Evolutionary conservation across 2,113 vertebrate species (phyloP).

Genomic region (Camelus dromedarius): DNA sequence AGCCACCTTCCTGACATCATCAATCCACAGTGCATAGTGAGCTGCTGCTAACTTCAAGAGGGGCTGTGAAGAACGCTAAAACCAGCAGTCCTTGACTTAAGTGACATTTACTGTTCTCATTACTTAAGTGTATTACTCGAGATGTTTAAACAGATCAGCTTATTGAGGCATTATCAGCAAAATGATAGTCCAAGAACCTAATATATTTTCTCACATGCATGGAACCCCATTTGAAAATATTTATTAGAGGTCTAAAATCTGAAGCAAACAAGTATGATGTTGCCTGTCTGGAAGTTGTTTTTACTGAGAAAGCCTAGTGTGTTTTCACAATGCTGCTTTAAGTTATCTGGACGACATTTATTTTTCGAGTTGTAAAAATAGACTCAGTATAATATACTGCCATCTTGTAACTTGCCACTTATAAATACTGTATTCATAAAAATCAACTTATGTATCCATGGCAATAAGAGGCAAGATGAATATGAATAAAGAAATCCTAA

Average conservation of each 20-base stretch:
- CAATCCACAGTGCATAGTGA: background rate
- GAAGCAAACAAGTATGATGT: background rate
- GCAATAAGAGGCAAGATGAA: slow-evolving; percentile 62
- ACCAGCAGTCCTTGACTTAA: background rate
- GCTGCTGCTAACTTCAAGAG: background rate
- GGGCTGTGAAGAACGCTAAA: background rate
- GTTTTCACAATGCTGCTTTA: slow-evolving; percentile 25
- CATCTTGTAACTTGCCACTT: slow-evolving; percentile 70
- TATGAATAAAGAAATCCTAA: slow-evolving; percentile 63
- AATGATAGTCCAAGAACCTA: background rate
- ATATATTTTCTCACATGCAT: background rate
- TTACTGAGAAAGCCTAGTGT: background rate
- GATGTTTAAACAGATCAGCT: background rate
- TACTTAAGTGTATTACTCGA: background rate
- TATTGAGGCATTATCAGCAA: background rate
- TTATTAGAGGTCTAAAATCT: slow-evolving; percentile 14
- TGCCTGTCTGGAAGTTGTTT: background rate
- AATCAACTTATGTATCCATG: slow-evolving; percentile 70
- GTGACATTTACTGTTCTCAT: background rate
- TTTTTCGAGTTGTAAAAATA: slow-evolving; percentile 68
- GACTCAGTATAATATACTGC: slow-evolving; percentile 46
- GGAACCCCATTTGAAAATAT: background rate
- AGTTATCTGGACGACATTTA: slow-evolving; percentile 60
- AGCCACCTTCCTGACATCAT: background rate
- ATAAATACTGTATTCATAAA: slow-evolving; percentile 65